Evolutionary conservation across 2,113 vertebrate species (phyloP), one percentile per base, ranked within the genome.

Genomic region (Mionectes macconnelli): DNA sequence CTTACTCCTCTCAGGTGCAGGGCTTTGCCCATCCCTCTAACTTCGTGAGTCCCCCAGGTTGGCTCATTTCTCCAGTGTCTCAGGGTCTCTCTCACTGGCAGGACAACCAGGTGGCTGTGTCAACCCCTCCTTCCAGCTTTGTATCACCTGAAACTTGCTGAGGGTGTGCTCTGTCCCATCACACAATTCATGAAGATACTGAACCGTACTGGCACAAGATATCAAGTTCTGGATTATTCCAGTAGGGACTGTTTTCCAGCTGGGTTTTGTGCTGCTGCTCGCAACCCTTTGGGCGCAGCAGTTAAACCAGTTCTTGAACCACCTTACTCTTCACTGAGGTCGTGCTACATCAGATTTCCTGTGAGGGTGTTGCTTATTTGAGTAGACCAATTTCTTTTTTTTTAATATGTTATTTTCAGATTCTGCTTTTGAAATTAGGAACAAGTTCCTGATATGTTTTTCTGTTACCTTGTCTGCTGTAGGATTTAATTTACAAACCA

Each of bases 1-100:
- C 27, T 73, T 73, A 4, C 37, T 82, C 31, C 23, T 63, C 69
- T 12, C 8, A 18, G 44, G 17, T 37, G 14, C 53, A 52, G 37
- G 11, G 39, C 52, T 53, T 82, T 63, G 3, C 27, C 22, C 14
- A 13, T 28, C 17, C 30, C 44, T 14, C 6, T 30, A 20, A 49
- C 15, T 57, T 37, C 2, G 2, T 2, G 21, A 69, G 9, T 25
- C 5, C 39, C 7, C 31, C 8, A 15, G 1, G 27, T 5, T 69
- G 33, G 9, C 14, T 12, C 13, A 6, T 83, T 57, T 69, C n/a
- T 63, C 3, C 49, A 39, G 37, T 44, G 20, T 63, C 49, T 73
- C 0, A 0, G 47, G 30, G 30, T 33, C n/a, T 8, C 42, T 59
- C n/a, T 83, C 12, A 3, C 31, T 44, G 60, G 12, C n/a, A 25